Evolutionary conservation across 2,797 vertebrate genomes (phyloP), one percentile per base, ranked within the genome.

Genomic region (Streptopelia turtur): DNA sequence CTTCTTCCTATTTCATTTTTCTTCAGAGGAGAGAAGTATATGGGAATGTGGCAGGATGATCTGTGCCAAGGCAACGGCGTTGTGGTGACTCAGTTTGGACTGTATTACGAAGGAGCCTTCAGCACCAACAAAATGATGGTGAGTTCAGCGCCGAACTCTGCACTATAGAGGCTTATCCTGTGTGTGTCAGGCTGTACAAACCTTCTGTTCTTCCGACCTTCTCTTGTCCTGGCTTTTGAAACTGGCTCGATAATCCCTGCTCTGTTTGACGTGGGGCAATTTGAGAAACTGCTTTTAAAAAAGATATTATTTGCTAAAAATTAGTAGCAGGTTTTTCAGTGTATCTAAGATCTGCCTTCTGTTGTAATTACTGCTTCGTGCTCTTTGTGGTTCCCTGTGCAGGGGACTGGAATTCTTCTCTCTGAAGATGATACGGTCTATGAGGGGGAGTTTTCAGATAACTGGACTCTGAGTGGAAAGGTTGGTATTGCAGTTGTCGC

Each of bases 41-140:
- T 99, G 99, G 99, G 99, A 47, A 98, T 98, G 98, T 99, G 99
- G 99, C 99, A 99, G 95, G 99, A 99, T 75, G 98, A 99, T 84
- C 95, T 97, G 77, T 98, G 99, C 47, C 99, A 99, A 90, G 99
- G 99, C 70, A 99, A 98, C 5, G 99, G 99, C 25, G 98, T 99
- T 7, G 99, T 99, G 33, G 99, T 99, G 86, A 99, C 99, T 30
- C 99, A 99, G 97, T 99, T 99, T 84, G 99, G 99, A 28, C 97
- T 99, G 11, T 99, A 99, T 94, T 99, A 99, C 6, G 99, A 99
- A 97, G 99, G 99, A 80, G 97, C 98, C 86, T 99, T 99, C 96
- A 99, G 98, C 96, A 98, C 98, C 83, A 99, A 99, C 92, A 99
- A 99, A 98, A 99, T 99, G 99, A 98, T 95, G 98, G 99, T 99